Evolutionary conservation across 2,113 vertebrate genomes (phyloP), one percentile per base, ranked within the genome.

Genomic region (Lathamus discolor): DNA sequence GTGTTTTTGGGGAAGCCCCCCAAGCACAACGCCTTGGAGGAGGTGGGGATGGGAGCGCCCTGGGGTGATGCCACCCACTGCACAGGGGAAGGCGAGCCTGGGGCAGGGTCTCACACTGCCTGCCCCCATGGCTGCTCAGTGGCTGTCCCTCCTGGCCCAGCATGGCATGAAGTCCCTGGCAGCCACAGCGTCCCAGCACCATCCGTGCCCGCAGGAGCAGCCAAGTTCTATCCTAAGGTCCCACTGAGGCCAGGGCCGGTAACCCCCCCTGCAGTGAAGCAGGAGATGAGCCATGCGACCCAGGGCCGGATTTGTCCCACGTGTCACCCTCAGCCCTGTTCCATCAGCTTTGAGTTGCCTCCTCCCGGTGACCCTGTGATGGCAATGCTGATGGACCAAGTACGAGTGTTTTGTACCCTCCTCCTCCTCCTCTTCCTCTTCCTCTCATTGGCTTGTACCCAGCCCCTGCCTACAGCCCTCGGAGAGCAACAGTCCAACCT

Each of bases 401-500:
- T 95, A 97, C 77, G 93, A 96, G 93, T 95, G 95, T 96, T 97
- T 96, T 92, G 89, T 96, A 97, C 91, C 92, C 27, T 94, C 78
- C 95, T 95, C 52, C 98, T 98, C 97, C 20, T 48, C 46, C 33
- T 95, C 88, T 70, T 89, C 84, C 93, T 97, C 98, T 97, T 98
- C 98, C 98, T 98, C 97, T 97, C 99, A 98, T 99, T 88, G 96
- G 98, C 99, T 99, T 99, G 98, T 99, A 97, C 96, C 98, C 98
- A 98, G 97, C 94, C 97, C 97, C 97, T 97, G 95, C 97, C 97
- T 97, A 97, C 94, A 97, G 98, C 97, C 97, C 96, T 97, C 96
- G 86, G 95, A 98, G 98, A 98, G 97, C 97, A 97, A 98, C 97
- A 98, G 98, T 99, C 99, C 98, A 99, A 98, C 99, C 98, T 98